Evolutionary conservation across 23 tunicate species (phyloP), one percentile per base, ranked within the genome.

Genomic region (Trididemnum nubilum): DNA sequence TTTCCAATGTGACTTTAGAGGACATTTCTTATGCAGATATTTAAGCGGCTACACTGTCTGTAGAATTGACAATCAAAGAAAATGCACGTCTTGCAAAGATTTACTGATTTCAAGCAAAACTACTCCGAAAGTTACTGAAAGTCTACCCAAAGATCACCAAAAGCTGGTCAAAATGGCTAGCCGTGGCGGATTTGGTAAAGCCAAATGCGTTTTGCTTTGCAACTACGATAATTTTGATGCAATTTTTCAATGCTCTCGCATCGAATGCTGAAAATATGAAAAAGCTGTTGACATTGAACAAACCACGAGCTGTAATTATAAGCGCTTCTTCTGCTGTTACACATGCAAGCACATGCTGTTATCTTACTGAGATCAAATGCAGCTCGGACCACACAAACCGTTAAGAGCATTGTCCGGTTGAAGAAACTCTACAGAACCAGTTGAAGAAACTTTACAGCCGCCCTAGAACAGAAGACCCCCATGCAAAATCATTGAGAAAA

Each of bases 121-220:
- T 72, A 23, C 25, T 75, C 72, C 80, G n/a, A 12, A 19, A 5
- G 15, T 40, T 24, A 9, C 63, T 9, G 63, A 5, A 2, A 9
- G 18, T 51, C 22, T 9, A 4, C 27, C 19, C 21, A 27, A 75
- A 24, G 80, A 75, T 50, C 33, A 75, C 28, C 2, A 12, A 18
- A 69, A 69, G 23, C 38, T 69, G 12, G 30, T 69, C 33, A 38
- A 69, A 69, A 69, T 75, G 21, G 80, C 80, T 39, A 32, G 50
- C 25, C 80, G 80, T 4, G 80, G 80, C 50, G 80, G 80, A 5
- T 27, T 75, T 7, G 72, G 72, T 75, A 23, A n/a, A 12, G 24
- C 80, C 80, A 44, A 75, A 18, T 51, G 72, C 21, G 26, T 38
- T 75, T 26, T 75, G 80, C 71, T 75, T 75, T 75, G n/a, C n/a